Conservation (phyloP, 2,888 invertebrate genomes). For the Lutraria lutraria region DNA sequence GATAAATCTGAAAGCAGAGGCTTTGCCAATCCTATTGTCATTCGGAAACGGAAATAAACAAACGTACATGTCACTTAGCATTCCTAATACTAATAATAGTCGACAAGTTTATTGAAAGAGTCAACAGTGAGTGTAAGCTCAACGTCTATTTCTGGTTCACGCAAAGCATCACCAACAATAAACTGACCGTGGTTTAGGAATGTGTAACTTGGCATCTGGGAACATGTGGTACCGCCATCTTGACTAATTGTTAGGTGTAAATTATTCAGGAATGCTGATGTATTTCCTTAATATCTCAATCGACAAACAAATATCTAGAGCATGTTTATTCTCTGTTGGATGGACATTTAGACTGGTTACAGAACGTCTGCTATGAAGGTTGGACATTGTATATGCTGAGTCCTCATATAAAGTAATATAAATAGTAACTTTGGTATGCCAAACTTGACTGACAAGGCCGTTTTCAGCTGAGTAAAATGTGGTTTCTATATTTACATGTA, state of each 20-base stretch:
- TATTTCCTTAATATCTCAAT: slow-evolving; percentile 7
- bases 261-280: background rate
- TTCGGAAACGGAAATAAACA: background rate
- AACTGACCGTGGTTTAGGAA: background rate
- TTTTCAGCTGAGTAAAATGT: too few relatives aligned
- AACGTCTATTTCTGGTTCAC: background rate
- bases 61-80: background rate
- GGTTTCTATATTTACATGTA: too few relatives aligned
- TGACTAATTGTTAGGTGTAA: slow-evolving; percentile 15
- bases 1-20: background rate
- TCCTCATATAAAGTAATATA: too few relatives aligned
- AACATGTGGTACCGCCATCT: background rate
- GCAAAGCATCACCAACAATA: background rate
- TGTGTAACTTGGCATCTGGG: background rate
- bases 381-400: too few relatives aligned
- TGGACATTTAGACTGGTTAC: background rate
- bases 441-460: too few relatives aligned
- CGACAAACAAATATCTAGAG: background rate
- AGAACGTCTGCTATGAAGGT: background rate
- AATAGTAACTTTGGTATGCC: too few relatives aligned
- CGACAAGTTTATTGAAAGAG: background rate
- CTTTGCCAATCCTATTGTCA: background rate
- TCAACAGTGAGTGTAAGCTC: background rate
- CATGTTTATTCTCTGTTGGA: background rate
- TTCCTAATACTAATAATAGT: background rate